These are phyloP conservation scores for Tinea pellionella DNA, from an alignment of 2,888 invertebrate genomes.

Conservation along the genomic window DNA sequence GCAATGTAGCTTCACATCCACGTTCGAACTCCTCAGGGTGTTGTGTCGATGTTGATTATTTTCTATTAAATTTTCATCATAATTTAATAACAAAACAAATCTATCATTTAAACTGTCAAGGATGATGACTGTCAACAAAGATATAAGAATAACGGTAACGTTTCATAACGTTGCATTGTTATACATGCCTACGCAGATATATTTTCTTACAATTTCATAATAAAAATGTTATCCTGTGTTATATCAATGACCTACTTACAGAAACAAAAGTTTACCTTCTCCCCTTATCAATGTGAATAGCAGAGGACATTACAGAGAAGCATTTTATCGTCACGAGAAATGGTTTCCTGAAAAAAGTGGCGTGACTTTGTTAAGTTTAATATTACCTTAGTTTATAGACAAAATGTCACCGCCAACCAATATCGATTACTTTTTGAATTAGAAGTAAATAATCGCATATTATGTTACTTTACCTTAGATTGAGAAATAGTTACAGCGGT, in stretches of 20 bases:
- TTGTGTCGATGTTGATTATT: too few relatives aligned
- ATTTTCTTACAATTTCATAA: background rate
- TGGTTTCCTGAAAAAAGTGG: constrained; percentile 8
- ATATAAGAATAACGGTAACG: too few relatives aligned
- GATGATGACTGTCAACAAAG: too few relatives aligned
- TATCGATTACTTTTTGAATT: background rate
- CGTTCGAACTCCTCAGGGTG: too few relatives aligned
- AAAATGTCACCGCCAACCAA: constrained; percentile 25
- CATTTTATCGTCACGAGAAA: constrained; percentile 7
- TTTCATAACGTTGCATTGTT: too few relatives aligned
- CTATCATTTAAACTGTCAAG: too few relatives aligned
- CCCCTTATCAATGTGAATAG: constrained; percentile 4
- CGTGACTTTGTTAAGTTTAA: constrained; percentile 7
- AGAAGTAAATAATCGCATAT: background rate
- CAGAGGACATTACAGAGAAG: background rate
- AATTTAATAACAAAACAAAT: too few relatives aligned
- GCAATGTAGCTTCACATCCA: too few relatives aligned
- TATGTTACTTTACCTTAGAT: too few relatives aligned
- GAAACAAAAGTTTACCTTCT: background rate
- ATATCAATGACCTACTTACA: constrained; percentile 3
- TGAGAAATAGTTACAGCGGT: too few relatives aligned
- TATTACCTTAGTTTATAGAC: constrained; percentile 29
- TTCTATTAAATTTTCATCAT: too few relatives aligned
- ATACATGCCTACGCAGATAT: too few relatives aligned
- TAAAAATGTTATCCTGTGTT: background rate